phyloP scores from a whole-genome alignment of 2,797 vertebrate genomes.

The Furcifer pardalis region DNA sequence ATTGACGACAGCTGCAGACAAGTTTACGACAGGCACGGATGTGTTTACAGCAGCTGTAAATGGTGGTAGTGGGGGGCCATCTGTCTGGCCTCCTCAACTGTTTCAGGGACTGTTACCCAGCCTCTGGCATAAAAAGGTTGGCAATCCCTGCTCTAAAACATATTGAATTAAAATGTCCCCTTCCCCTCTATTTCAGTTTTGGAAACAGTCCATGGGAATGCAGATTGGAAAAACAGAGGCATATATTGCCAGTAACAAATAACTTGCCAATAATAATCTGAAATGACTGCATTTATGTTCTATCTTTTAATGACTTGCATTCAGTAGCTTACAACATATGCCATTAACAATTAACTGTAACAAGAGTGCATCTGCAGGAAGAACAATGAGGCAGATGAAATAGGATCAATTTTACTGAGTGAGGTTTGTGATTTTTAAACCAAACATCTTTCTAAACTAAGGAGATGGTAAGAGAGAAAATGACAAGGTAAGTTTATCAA shows the following conservation, averaged over 20 bases:
- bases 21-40: too few relatives aligned
- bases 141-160: too few relatives aligned
- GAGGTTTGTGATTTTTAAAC: neutral
- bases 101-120: too few relatives aligned
- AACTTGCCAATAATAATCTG: neutral
- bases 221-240: neutral
- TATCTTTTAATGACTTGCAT: slow-evolving; percentile 10
- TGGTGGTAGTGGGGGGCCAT: too few relatives aligned
- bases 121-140: too few relatives aligned
- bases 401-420: fast-evolving
- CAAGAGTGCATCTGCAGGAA: fast-evolving
- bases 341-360: slow-evolving; percentile 14
- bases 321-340: neutral
- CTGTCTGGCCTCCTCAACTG: too few relatives aligned
- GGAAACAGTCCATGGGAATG: neutral
- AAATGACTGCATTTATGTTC: neutral
- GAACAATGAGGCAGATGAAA: fast-evolving
- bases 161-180: too few relatives aligned
- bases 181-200: neutral
- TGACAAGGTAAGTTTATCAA: neutral
- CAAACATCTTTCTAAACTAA: neutral
- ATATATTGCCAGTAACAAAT: slow-evolving; percentile 17
- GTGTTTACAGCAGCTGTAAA: too few relatives aligned
- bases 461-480: neutral
- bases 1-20: too few relatives aligned